Conservation (phyloP, 2,888 invertebrate genomes). For the Junonia oenone region DNA sequence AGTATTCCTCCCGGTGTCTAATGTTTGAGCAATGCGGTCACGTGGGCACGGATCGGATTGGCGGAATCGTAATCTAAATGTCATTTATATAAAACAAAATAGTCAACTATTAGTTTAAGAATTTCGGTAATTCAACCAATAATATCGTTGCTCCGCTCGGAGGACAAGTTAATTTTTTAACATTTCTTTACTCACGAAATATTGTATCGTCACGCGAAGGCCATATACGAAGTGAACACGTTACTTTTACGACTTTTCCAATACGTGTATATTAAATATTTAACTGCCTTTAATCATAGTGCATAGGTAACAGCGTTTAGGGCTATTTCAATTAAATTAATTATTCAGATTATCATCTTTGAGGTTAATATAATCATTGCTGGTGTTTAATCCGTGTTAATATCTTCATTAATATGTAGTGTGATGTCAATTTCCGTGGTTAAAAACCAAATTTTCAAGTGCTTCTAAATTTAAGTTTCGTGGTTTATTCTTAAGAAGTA, state of each 20-base stretch:
- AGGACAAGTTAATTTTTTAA: constrained; percentile 31
- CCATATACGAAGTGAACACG: constrained; percentile 10
- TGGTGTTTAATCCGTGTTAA: too few species aligned
- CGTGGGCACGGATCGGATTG: constrained; percentile 2
- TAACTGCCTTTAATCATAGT: background rate
- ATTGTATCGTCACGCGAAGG: constrained; percentile 35
- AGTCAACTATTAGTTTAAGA: background rate
- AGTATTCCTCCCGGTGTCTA: constrained; percentile 11
- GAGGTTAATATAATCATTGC: too few species aligned
- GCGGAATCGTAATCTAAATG: background rate
- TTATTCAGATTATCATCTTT: background rate
- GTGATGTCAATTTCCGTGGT: too few species aligned
- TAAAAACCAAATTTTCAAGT: too few species aligned
- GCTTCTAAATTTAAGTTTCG: too few species aligned
- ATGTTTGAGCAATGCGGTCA: constrained; percentile 15
- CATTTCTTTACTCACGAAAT: constrained; percentile 39
- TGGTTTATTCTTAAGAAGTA: too few species aligned
- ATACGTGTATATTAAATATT: constrained; percentile 5
- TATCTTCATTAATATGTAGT: too few species aligned
- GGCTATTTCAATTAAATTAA: background rate
- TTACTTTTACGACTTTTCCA: constrained; percentile 14
- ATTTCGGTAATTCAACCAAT: background rate
- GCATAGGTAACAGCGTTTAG: background rate
- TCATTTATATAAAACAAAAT: background rate
- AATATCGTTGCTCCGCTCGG: background rate